Evolutionary conservation across 2,797 vertebrate genomes (phyloP).

Genomic region (Aplochiton taeniatus): DNA sequence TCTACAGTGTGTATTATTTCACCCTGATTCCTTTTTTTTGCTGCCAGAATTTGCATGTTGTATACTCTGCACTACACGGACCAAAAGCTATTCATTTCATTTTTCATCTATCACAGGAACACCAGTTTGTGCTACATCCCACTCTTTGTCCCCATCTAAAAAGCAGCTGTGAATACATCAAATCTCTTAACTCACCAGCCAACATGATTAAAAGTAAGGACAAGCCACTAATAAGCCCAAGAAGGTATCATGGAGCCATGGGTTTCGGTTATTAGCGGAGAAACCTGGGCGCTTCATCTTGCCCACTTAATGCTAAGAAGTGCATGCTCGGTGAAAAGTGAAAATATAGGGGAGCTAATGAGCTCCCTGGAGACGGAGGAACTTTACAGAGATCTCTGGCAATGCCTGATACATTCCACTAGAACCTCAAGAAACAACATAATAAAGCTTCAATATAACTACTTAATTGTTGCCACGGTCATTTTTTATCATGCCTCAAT

Average conservation of each 20-base stretch:
- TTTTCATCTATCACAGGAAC: slow-evolving; percentile 40
- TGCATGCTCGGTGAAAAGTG: slow-evolving; percentile 75
- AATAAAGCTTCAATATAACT: slow-evolving; percentile 68
- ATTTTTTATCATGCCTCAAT: slow-evolving; percentile 67
- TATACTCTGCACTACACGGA: slow-evolving; percentile 25
- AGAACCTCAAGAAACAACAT: slow-evolving; percentile 69
- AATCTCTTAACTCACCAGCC: slow-evolving; percentile 43
- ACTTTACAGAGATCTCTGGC: slow-evolving; percentile 72
- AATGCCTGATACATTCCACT: slow-evolving; percentile 67
- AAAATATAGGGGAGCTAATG: slow-evolving; percentile 75
- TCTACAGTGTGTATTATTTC: slow-evolving; percentile 27
- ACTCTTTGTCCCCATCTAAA: slow-evolving; percentile 37
- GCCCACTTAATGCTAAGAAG: slow-evolving; percentile 70
- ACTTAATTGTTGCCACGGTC: slow-evolving; percentile 66
- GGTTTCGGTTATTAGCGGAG: slow-evolving; percentile 63
- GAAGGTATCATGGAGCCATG: slow-evolving; percentile 58
- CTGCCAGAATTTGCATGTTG: slow-evolving; percentile 10
- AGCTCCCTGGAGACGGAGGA: slow-evolving; percentile 72
- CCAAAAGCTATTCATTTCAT: slow-evolving; percentile 27
- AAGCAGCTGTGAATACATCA: slow-evolving; percentile 51
- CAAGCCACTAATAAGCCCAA: slow-evolving; percentile 63
- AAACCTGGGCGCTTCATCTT: slow-evolving; percentile 68
- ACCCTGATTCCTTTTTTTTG: slow-evolving; percentile 30
- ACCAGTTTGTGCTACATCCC: slow-evolving; percentile 37
- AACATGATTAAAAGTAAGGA: slow-evolving; percentile 62